These are phyloP conservation scores for Anas flavirostris DNA, from an alignment of 2,797 vertebrate genomes.

Conservation along the genomic window DNA sequence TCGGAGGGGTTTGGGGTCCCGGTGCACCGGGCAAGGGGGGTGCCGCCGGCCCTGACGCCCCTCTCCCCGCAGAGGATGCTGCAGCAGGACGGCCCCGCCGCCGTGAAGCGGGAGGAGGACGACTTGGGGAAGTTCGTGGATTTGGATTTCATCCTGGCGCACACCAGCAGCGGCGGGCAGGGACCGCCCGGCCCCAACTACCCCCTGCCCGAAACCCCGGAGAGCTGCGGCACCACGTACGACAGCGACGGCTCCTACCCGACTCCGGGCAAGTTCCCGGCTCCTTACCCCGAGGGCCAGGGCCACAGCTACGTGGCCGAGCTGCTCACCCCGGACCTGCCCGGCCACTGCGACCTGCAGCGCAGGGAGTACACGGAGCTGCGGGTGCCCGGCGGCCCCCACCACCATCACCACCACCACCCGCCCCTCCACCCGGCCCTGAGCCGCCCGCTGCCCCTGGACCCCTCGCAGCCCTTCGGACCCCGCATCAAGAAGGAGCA, in stretches of 20 bases:
- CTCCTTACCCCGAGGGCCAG: conserved; percentile 73
- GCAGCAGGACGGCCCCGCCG: conserved; percentile 52
- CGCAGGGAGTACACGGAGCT: conserved; percentile 87
- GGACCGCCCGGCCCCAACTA: conserved; percentile 71
- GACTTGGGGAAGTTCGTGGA: conserved; percentile 89
- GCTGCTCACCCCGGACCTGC: conserved; percentile 85
- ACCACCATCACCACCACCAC: conserved; percentile 1
- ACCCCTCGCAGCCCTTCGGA: conserved; percentile 70
- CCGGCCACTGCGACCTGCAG: conserved; percentile 67
- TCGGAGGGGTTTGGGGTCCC: conserved; percentile 1
- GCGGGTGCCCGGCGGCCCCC: conserved; percentile 68
- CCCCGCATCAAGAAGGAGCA: conserved; percentile 88
- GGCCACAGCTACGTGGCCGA: conserved; percentile 88
- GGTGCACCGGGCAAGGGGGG: not conserved
- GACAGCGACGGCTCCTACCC: conserved; percentile 81
- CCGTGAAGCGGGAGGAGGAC: conserved; percentile 85
- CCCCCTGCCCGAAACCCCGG: conserved; percentile 89
- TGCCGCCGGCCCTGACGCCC: not conserved
- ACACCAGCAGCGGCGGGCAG: conserved; percentile 78
- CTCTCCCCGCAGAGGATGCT: conserved; percentile 70
- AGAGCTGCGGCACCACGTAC: conserved; percentile 85
- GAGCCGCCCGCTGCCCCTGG: conserved; percentile 57
- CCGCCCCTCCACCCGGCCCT: conserved; percentile 18
- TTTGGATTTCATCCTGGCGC: conserved; percentile 91
- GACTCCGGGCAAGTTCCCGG: conserved; percentile 65